Evolutionary conservation across 2,113 vertebrate species (phyloP).

Genomic region (Calyptomena viridis): DNA sequence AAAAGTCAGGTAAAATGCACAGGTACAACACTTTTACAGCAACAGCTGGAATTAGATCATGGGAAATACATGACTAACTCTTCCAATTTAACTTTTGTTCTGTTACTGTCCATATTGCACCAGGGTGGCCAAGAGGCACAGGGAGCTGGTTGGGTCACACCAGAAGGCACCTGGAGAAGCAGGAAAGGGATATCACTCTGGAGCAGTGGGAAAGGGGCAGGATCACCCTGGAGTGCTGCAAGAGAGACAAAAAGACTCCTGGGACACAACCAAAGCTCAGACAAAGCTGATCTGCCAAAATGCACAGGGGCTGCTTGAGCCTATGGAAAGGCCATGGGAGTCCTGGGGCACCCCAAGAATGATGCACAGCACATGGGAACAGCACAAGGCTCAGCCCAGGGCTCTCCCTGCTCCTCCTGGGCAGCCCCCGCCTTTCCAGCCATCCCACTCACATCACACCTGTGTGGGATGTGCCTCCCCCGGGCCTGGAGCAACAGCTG

Average conservation of each 20-base stretch:
- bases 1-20: neutral
- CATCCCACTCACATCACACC: no score
- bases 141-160: neutral
- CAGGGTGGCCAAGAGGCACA: neutral
- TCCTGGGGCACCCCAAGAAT: neutral
- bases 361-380: no score
- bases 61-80: neutral
- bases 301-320: neutral
- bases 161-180: neutral
- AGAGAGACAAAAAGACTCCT: no score
- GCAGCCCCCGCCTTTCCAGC: no score
- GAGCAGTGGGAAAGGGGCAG: no score
- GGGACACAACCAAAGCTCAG: neutral
- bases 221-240: neutral
- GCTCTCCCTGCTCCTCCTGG: neutral
- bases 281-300: neutral
- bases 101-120: fast-evolving
- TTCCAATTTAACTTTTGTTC: neutral
- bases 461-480: neutral
- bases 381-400: no score
- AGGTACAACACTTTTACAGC: neutral
- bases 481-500: neutral
- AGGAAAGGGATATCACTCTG: no score
- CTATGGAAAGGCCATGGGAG: neutral
- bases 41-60: neutral